Evolutionary conservation across 2,113 vertebrate genomes (phyloP), one percentile per base, ranked within the genome.

Genomic region (Onychorhynchus coronatus): DNA sequence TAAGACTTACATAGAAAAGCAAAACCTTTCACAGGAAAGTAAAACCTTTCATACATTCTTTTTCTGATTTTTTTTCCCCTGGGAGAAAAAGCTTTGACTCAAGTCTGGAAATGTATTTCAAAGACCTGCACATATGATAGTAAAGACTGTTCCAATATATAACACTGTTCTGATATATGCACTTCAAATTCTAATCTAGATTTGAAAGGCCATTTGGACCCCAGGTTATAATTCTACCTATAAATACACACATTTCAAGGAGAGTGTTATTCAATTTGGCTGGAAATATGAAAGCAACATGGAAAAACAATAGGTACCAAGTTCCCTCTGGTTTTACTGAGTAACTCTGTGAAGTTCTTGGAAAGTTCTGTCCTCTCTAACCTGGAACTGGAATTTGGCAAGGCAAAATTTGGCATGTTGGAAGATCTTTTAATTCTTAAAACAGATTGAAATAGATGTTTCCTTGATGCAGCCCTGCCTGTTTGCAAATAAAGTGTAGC

Each of bases 351-450:
- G 19, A 82, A 88, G 9, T 93, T 88, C 76, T 88, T 91, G 89
- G 88, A 93, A 95, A 91, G 59, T 91, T 89, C 39, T 52, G 13
- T 68, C 35, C 61, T 84, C 95, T 89, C 59, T 88, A 92, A 91
- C 61, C 65, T 56, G 50, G 50, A 93, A 71, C 39, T 80, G 61
- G 65, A 90, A 89, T 91, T 92, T 93, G 82, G 88, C 47, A 44
- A 91, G 31, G 22, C 49, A 88, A 91, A 58, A n/a, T 62, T 61
- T 88, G 68, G 50, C 72, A 84, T 37, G 14, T 56, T 77, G 35
- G 42, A 80, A 47, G 2, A 42, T 27, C 20, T 88, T 96, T 84
- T 81, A 92, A 71, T 80, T 88, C 31, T 91, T 91, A 74, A 91
- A 91, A 42, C 59, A 92, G 41, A 55, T 58, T 71, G 27, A 84